Evolutionary conservation across 2,888 invertebrate species (phyloP), one percentile per base, ranked within the genome.

Genomic region (Axea sp.): DNA sequence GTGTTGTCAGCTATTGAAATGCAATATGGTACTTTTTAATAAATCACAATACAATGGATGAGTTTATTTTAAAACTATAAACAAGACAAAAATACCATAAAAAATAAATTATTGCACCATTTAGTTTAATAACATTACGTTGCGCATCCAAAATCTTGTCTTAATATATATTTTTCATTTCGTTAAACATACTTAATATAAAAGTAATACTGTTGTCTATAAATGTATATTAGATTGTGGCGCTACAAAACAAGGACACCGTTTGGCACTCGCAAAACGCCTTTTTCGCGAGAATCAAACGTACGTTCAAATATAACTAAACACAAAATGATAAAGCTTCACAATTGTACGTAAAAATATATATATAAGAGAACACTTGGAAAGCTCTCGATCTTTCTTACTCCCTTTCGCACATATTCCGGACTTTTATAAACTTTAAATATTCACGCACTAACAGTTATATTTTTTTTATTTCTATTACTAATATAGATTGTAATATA

Each of bases 401-500:
- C 17, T 22, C 49, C 28, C 37, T 35, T 39, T 55, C 64, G 31
- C 53, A 57, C 49, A 47, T 60, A 53, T 22, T 59, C 53, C 31
- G 15, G 47, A 53, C 45, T 69, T 71, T 65, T 68, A 75, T 75
- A 73, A 75, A 75, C 75, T 72, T 75, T 59, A 43, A 69, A 65
- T 65, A 60, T 68, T 69, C 65, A 75, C 73, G 60, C 73, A 31
- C 73, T 73, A 75, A 75, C 75, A 75, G 43, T 68, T 64, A 75
- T 75, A 75, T 71, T 51, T 59, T n/a, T n/a, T 62, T 37, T 47
- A 11, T 49, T 31, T 45, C 49, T 57, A 65, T 57, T 62, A 59
- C 69, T 60, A 69, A 69, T 62, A 69, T 69, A 69, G 45, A 69
- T 47, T 62, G 47, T 62, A 69, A 62, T 69, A 55, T 69, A 69